phyloP scores from a whole-genome alignment of 2,113 vertebrate species.

The Indicator indicator region DNA sequence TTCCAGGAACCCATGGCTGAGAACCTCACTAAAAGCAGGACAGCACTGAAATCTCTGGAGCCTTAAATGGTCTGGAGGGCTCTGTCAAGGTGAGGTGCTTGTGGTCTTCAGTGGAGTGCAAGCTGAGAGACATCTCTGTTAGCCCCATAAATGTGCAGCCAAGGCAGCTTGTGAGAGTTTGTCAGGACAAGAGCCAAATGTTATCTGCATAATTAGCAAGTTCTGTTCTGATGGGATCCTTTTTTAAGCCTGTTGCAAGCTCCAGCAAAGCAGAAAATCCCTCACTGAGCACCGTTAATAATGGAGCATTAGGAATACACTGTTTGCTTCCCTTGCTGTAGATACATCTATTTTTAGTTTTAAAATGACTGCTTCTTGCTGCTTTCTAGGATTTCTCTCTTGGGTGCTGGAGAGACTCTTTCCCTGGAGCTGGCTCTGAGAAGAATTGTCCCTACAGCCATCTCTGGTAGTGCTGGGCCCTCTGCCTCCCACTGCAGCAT shows the following conservation, averaged over 20 bases:
- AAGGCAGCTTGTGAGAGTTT: neutral
- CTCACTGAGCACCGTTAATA: constrained; percentile 50
- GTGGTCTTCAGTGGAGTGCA: neutral
- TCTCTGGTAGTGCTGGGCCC: neutral
- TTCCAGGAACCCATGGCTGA: constrained; percentile 17
- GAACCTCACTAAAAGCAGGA: neutral
- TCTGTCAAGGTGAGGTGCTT: neutral
- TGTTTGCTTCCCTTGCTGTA: constrained; percentile 33
- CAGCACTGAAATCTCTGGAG: neutral
- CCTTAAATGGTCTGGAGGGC: neutral
- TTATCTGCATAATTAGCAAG: constrained; percentile 37
- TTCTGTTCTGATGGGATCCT: constrained; percentile 27
- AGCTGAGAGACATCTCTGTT: neutral
- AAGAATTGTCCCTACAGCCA: neutral
- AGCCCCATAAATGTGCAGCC: neutral
- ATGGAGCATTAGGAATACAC: constrained; percentile 48
- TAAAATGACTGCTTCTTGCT: neutral
- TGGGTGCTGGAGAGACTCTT: neutral
- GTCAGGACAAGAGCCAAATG: neutral
- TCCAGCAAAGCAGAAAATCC: constrained; percentile 65
- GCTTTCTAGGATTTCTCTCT: constrained; percentile 23
- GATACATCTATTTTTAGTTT: constrained; percentile 24
- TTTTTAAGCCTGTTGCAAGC: constrained; percentile 55
- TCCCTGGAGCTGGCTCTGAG: neutral
- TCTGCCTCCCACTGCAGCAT: neutral